These are phyloP conservation scores for Trichonephila clavata DNA, from an alignment of 1,140 invertebrate genomes.

Conservation along the genomic window DNA sequence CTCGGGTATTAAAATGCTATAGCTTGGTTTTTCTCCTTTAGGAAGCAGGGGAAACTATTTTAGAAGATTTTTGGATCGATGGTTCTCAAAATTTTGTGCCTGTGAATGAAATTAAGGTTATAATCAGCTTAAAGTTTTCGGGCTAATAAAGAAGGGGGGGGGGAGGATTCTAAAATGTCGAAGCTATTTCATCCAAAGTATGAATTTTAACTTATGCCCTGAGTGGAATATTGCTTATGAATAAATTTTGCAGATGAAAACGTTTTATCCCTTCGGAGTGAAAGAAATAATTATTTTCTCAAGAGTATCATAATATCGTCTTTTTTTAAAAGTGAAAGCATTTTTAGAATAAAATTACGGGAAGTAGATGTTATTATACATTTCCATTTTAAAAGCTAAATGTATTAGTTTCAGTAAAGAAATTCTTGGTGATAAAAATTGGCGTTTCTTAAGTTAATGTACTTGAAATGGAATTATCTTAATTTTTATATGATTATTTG, in stretches of 20 bases:
- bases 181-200: neutral
- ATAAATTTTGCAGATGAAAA: neutral
- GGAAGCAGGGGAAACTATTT: neutral
- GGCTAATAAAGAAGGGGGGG: neutral
- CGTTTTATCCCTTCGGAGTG: neutral
- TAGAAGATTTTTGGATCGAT: neutral
- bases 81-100: neutral
- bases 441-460: too few species aligned
- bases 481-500: too few species aligned
- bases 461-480: too few species aligned
- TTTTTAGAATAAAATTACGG: neutral
- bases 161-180: neutral
- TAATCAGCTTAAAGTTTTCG: slow-evolving; percentile 12
- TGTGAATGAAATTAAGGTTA: slow-evolving; percentile 26
- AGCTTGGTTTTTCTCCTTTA: neutral
- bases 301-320: neutral
- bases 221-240: neutral
- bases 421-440: neutral
- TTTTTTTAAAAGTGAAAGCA: neutral
- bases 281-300: neutral
- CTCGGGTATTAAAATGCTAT: slow-evolving; percentile 5
- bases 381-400: neutral
- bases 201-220: neutral
- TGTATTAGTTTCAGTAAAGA: neutral
- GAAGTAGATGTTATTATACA: neutral